phyloP scores from a whole-genome alignment of 2,113 vertebrate species.

The Prunella himalayana region DNA sequence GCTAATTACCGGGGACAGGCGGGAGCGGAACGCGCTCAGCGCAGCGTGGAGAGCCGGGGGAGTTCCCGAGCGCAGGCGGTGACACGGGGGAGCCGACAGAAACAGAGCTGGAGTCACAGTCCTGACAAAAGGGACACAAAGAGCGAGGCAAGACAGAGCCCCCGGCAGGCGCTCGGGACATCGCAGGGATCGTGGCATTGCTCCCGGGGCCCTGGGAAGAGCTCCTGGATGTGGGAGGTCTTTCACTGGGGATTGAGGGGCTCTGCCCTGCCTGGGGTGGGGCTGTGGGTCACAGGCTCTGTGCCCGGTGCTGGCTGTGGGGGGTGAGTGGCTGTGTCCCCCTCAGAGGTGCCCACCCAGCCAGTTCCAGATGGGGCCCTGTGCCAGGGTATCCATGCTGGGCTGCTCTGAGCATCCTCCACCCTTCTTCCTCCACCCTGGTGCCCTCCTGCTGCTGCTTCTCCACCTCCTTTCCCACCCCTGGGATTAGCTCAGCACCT shows the following conservation, averaged over 20 bases:
- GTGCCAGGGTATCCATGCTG: rapidly evolving
- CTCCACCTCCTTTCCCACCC: rapidly evolving
- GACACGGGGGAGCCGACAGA: not conserved
- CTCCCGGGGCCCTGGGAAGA: not conserved
- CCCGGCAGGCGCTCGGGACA: rapidly evolving
- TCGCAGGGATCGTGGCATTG: rapidly evolving
- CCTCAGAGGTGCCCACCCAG: not conserved
- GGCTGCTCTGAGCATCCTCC: not conserved
- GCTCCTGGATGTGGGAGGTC: rapidly evolving
- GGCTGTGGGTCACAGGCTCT: rapidly evolving
- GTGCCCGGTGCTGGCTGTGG: not conserved
- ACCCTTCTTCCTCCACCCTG: too few relatives aligned
- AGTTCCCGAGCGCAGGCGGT: not conserved
- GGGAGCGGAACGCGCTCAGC: not conserved
- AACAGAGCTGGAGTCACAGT: not conserved
- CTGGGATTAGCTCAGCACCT: not conserved
- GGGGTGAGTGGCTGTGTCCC: too few relatives aligned
- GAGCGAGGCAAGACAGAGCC: not conserved
- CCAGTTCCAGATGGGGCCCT: rapidly evolving
- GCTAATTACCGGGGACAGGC: not conserved
- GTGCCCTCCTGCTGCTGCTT: not conserved
- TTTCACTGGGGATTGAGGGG: not conserved
- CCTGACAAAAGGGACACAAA: not conserved
- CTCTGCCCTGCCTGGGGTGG: not conserved
- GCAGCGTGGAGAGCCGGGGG: not conserved